Conservation (phyloP, 2,888 invertebrate species). For the Erebia ligea region DNA sequence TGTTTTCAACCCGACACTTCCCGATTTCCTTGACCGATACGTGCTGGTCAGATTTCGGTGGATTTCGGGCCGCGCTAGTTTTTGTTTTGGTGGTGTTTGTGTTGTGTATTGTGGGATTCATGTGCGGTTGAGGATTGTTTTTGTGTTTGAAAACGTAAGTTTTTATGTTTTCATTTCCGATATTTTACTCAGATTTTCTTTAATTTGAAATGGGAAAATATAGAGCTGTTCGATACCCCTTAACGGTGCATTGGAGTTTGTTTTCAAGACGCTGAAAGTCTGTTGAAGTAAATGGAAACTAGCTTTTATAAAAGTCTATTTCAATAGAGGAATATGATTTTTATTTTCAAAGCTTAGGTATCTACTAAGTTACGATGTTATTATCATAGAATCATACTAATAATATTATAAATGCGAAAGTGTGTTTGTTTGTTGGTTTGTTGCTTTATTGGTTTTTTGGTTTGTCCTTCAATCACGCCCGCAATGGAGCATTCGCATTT, state of each 20-base stretch:
- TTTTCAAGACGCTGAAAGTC: slow-evolving; percentile 15
- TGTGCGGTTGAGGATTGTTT: slow-evolving; percentile 35
- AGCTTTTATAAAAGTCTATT: slow-evolving; percentile 13
- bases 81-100: slow-evolving; percentile 45
- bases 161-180: background rate
- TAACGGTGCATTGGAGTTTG: slow-evolving; percentile 11
- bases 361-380: too few relatives aligned
- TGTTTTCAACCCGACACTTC: slow-evolving; percentile 51
- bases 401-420: too few relatives aligned
- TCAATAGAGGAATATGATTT: background rate
- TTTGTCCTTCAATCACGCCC: too few relatives aligned
- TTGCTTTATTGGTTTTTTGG: too few relatives aligned
- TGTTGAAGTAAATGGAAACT: background rate
- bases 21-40: slow-evolving; percentile 57
- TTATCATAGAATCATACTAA: too few relatives aligned
- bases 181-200: background rate
- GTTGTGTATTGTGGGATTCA: slow-evolving; percentile 55
- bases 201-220: background rate
- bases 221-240: background rate
- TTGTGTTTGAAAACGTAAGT: slow-evolving; percentile 17
- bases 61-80: slow-evolving; percentile 52
- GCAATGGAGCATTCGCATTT: too few relatives aligned
- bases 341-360: background rate
- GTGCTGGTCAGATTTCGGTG: slow-evolving; percentile 66
- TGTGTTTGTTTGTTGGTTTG: too few relatives aligned